Evolutionary conservation across 2,113 vertebrate genomes (phyloP).

Genomic region (Pithys albifrons): DNA sequence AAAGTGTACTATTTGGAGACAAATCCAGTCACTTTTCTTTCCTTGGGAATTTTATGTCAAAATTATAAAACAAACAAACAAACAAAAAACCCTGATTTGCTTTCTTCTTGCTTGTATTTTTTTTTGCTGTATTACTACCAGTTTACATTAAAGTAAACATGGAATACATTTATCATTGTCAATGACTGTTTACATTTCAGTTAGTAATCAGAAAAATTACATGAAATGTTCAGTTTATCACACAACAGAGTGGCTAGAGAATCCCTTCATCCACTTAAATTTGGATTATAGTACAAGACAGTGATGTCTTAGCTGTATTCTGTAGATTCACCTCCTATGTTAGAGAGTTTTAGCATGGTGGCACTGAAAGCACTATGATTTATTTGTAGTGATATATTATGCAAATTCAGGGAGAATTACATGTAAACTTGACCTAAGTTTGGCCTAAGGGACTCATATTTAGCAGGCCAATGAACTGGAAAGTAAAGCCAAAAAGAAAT

Average conservation of each 20-base stretch:
- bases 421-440: background rate
- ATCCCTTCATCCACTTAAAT: background rate
- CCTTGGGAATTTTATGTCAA: background rate
- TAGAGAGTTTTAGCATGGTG: background rate
- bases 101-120: background rate
- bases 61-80: background rate
- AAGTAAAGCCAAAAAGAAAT: background rate
- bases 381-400: background rate
- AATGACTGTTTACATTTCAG: background rate
- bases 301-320: background rate
- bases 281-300: background rate
- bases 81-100: background rate
- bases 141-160: background rate
- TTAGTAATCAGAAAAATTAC: background rate
- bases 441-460: background rate
- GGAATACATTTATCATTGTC: background rate
- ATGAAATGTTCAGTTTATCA: background rate
- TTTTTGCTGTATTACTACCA: background rate
- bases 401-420: background rate
- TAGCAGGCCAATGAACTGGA: background rate
- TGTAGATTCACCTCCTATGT: fast-evolving
- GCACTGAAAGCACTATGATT: background rate
- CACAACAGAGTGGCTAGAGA: background rate
- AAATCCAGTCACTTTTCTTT: background rate
- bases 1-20: background rate